Conservation (phyloP, 2,888 invertebrate species). For the Trisateles emortualis region DNA sequence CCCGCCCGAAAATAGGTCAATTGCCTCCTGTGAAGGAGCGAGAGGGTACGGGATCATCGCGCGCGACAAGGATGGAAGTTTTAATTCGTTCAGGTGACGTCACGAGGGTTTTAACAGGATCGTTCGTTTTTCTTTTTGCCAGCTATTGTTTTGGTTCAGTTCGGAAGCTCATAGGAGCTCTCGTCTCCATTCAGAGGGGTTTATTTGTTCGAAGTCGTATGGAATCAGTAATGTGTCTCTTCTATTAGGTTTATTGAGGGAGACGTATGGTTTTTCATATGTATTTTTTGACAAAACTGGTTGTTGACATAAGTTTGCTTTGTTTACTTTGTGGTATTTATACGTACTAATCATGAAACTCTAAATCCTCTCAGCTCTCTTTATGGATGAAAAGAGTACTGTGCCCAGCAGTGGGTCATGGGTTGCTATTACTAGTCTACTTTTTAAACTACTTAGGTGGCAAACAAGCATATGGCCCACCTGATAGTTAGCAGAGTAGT, state of each 20-base stretch:
- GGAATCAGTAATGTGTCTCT: constrained; percentile 61
- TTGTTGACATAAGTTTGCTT: constrained; percentile 48
- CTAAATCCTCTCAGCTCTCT: no score
- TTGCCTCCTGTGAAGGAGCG: constrained; percentile 75
- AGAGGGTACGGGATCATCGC: constrained; percentile 61
- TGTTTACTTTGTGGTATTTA: no score
- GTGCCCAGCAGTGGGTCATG: no score
- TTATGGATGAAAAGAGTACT: no score
- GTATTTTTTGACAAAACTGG: constrained; percentile 38
- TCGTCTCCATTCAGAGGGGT: constrained; percentile 52
- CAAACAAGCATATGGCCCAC: no score
- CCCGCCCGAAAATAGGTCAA: constrained; percentile 84
- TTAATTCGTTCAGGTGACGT: constrained; percentile 85
- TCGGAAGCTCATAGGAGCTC: constrained; percentile 51
- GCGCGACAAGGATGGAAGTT: constrained; percentile 69
- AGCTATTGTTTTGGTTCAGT: constrained; percentile 73
- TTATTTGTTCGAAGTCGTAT: constrained; percentile 55
- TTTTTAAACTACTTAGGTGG: no score
- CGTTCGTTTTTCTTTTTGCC: constrained; percentile 73
- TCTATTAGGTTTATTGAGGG: constrained; percentile 37
- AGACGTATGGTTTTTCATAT: constrained; percentile 31
- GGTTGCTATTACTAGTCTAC: no score
- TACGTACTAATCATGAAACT: no score
- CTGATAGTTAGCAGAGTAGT: no score
- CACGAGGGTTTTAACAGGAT: constrained; percentile 75